A percentile compares a stretch with the other conserved stretches of the same genome.
Conservation (phyloP, 2,888 invertebrate species). For the Eupithecia insigniata region DNA sequence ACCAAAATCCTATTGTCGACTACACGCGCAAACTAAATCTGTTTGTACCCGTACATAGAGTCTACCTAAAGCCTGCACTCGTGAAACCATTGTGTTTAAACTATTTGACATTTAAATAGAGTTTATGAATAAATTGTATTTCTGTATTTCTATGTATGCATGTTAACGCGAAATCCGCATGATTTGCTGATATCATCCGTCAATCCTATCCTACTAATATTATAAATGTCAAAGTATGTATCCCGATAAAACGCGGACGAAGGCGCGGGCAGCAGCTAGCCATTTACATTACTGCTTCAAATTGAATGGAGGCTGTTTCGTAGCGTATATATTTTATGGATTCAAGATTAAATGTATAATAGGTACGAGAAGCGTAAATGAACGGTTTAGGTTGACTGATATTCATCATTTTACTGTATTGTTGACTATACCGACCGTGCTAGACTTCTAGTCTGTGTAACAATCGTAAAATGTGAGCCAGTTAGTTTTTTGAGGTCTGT, state of each 20-base stretch:
- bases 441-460: background rate
- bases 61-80: background rate
- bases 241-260: no score
- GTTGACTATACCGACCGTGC: background rate
- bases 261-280: no score
- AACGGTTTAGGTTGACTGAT: background rate
- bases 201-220: no score
- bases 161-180: background rate
- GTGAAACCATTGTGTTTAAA: background rate
- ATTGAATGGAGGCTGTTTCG: background rate
- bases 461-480: conserved; percentile 4
- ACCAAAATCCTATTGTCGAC: background rate
- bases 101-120: background rate
- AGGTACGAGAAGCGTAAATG: no score
- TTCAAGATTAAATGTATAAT: background rate
- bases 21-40: background rate
- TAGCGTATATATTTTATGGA: background rate
- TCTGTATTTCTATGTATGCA: background rate
- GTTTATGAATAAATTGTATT: background rate
- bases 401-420: background rate
- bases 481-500: conserved; percentile 13
- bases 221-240: no score
- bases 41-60: background rate
- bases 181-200: background rate
- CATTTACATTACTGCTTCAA: background rate